Evolutionary conservation across 2,888 invertebrate genomes (phyloP), one percentile per base, ranked within the genome.

Genomic region (Eurois occulta): DNA sequence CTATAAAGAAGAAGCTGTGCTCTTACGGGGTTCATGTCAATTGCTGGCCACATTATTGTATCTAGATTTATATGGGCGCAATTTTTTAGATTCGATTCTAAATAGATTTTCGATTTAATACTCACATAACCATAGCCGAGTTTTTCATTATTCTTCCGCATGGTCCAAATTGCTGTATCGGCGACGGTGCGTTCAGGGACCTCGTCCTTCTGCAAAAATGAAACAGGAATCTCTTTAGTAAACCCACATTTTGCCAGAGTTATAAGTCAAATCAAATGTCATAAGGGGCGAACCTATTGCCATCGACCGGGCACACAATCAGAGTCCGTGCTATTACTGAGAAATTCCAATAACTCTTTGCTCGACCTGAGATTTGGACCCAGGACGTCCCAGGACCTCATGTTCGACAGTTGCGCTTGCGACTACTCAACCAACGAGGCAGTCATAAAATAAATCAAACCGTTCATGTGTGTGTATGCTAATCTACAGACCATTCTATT

Each of bases 141-240:
- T 99, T 99, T 97, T 99, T 99, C 98, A 99, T 98, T 94, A 99
- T 99, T 89, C 99, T 98, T 91, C 99, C 99, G 97, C 99, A 99
- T 97, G 99, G 99, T 97, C 99, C 99, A 96, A 99, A 99, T 93
- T 99, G 99, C 95, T 99, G 99, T 90, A 99, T 98, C 1, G 99
- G 99, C 86, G 99, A 99, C 18, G 99, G 99, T 32, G 99, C 99
- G 97, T 99, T 99, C 95, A 99, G 97, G 90, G 99, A 99, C 94
- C 99, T 97, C 65, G 99, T 99, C 92, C 99, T 97, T 98, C 99
- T 99, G 97, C 0, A 98, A 97, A 92, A 68, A 65, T 0, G 21
- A 62, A 62, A 62, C 18, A 60, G 8, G 21, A 35, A 62, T 60
- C 3, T 35, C 35, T 35, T 62, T 35, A 35, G 11, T 10, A 62